Base-by-base conservation (phyloP, 2,888 invertebrate genomes). In the Ceriagrion tenellum region DNA sequence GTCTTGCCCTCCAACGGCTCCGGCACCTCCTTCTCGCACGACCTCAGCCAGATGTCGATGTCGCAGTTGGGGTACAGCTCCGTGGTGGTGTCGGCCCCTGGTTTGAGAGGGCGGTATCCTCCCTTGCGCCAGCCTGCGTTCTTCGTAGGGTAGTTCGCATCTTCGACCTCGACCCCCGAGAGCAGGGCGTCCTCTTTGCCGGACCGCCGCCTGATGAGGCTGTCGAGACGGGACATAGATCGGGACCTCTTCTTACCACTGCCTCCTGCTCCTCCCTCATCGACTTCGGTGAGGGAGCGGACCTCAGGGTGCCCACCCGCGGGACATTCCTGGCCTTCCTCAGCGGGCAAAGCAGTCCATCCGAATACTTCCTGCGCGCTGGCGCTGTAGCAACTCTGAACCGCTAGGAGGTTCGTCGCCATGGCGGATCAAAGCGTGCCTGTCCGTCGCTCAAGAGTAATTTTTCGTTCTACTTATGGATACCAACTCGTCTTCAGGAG, bases 11-110 rank as follows among this genome's bases (percentile, higher is more conserved):
- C 96, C 20, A 99, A 97, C 0, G 99, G 99, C 95, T 98, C 97
- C 1, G 97, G 97, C 55, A 98, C 97, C 97, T 99, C 99, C 95
- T 98, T 96, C 95, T 98, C 98, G 96, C 99, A 99, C 4, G 98
- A 98, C 95, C 99, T 97, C 96, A 98, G 97, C 99, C 99, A 99
- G 63, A 99, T 98, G 56, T 97, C 97, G 0, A 98, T 97, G 96
- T 99, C 98, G 96, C 98, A 98, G 96, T 98, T 97, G 0, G 98
- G 97, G 96, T 97, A 97, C 69, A 97, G 96, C 95, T 96, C 96
- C 30, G 96, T 95, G 23, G 96, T 95, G 23, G 95, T 95, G n/a
- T 95, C 95, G 88, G 55, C 81, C 40, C 56, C 95, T n/a, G 55
- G 18, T 40, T 63, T 35, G 30, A 55, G 55, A 12, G 59, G 55